Conservation (phyloP, 2,888 invertebrate species). For the Bimastos eiseni region DNA sequence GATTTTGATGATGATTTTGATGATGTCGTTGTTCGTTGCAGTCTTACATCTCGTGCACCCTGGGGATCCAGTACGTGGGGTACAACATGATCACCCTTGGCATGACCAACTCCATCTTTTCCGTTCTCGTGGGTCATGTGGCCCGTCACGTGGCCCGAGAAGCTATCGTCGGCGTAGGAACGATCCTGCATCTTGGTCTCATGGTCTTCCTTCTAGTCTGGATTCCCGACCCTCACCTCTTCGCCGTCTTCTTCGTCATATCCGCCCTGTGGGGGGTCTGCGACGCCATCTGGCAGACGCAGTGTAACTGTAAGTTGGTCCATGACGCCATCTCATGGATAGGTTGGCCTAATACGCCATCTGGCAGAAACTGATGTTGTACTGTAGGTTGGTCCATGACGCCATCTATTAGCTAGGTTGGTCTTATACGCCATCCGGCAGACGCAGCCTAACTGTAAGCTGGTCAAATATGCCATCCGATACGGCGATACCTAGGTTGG, state of each 20-base stretch:
- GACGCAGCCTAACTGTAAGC: conserved; percentile 62
- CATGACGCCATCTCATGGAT: background rate
- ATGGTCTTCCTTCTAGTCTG: conserved; percentile 60
- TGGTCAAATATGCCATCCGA: background rate
- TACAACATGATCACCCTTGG: conserved; percentile 62
- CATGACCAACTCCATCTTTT: conserved; percentile 54
- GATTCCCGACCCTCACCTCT: conserved; percentile 54
- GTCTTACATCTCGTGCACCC: conserved; percentile 59
- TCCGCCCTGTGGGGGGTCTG: conserved; percentile 60
- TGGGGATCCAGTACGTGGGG: conserved; percentile 59
- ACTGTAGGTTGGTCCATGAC: conserved; percentile 60
- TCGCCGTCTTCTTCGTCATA: conserved; percentile 55
- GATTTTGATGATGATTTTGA: too few species aligned
- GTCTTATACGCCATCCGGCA: conserved; percentile 59
- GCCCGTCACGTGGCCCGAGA: conserved; percentile 57
- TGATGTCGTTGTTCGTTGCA: conserved; percentile 41
- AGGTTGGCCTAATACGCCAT: conserved; percentile 55
- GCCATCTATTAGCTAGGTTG: conserved; percentile 41
- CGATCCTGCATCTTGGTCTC: conserved; percentile 46
- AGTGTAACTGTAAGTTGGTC: conserved; percentile 50
- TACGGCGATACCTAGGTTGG: too few species aligned
- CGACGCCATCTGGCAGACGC: conserved; percentile 62
- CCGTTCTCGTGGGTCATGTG: conserved; percentile 55
- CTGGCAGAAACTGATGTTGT: too few species aligned
- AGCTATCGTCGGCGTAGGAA: conserved; percentile 52